Conservation (phyloP, 2,797 vertebrate species). For the Tangara arthus region DNA sequence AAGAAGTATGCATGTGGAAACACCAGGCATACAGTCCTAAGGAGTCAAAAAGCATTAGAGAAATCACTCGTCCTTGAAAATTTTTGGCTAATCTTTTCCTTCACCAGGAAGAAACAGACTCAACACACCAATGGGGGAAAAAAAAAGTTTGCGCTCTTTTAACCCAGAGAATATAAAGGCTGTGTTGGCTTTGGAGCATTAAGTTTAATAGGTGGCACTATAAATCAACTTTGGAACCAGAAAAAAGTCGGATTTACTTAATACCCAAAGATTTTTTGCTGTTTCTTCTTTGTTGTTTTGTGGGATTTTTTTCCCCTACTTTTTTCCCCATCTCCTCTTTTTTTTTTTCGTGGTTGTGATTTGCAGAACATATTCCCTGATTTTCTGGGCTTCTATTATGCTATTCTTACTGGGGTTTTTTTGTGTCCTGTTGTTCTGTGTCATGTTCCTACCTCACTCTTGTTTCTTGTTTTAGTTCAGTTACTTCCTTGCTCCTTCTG, state of each 20-base stretch:
- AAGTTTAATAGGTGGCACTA: neutral
- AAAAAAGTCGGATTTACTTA: neutral
- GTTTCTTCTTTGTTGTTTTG: neutral
- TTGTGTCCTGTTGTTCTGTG: neutral
- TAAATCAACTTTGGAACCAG: neutral
- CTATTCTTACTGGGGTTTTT: neutral
- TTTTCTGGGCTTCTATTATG: neutral
- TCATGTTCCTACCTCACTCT: neutral
- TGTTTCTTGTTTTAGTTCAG: neutral
- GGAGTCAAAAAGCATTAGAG: neutral
- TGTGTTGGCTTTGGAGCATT: neutral
- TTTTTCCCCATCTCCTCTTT: neutral
- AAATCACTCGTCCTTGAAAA: neutral
- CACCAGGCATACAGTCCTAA: neutral
- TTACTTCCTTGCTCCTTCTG: neutral
- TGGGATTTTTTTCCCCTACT: neutral
- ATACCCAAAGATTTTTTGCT: neutral
- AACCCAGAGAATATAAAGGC: neutral
- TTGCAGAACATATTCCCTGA: neutral
- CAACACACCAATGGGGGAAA: neutral
- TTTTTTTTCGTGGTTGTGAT: neutral
- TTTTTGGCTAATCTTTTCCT: neutral
- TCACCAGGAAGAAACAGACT: neutral
- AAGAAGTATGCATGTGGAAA: neutral
- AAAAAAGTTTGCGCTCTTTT: neutral